Conservation (phyloP, 2,797 vertebrate species). For the Tenualosa thibaudeaui region DNA sequence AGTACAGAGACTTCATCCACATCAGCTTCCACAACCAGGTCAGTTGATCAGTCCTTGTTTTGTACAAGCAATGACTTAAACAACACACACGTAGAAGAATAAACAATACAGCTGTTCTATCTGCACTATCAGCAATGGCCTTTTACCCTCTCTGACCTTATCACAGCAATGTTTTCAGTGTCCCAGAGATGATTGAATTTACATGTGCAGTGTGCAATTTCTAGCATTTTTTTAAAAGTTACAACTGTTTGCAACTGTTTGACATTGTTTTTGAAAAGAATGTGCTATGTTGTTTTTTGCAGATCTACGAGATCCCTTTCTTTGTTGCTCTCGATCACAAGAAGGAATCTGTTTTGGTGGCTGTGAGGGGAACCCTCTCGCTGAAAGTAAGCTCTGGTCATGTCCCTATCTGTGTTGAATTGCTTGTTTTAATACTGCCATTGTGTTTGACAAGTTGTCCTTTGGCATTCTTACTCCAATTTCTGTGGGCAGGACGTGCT, state of each 20-base stretch:
- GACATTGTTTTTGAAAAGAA: background rate
- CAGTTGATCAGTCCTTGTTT: background rate
- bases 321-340: conserved; percentile 93
- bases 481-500: conserved; percentile 81
- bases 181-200: background rate
- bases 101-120: background rate
- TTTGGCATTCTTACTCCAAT: background rate
- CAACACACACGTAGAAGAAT: background rate
- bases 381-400: conserved; percentile 78
- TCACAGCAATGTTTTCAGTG: background rate
- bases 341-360: conserved; percentile 88
- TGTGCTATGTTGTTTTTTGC: conserved; percentile 36
- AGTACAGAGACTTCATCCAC: conserved; percentile 94
- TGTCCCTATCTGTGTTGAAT: background rate
- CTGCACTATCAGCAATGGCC: background rate
- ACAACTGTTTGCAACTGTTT: background rate
- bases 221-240: background rate
- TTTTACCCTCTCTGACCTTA: background rate
- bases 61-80: too few relatives aligned
- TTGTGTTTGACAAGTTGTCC: background rate
- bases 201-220: background rate
- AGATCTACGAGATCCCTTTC: conserved; percentile 98
- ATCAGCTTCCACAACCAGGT: conserved; percentile 97
- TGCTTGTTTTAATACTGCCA: background rate
- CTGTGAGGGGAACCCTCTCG: conserved; percentile 94